Evolutionary conservation across 1,140 invertebrate genomes (phyloP).

Genomic region (Drosophila nigromelanica): DNA sequence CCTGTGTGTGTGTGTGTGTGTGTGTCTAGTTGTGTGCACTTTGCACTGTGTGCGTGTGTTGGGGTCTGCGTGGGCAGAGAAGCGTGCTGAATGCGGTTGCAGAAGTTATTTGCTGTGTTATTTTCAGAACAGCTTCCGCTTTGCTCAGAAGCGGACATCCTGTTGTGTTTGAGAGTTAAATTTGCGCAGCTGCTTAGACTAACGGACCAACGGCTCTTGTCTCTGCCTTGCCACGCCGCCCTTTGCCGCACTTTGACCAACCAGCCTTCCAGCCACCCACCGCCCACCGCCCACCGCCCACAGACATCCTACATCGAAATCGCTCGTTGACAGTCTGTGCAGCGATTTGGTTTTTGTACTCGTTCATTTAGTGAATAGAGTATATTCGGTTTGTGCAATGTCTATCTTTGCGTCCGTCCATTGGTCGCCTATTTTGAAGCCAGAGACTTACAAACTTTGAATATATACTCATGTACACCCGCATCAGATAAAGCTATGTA

Average conservation of each 20-base stretch:
- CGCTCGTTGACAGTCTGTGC: slow-evolving; percentile 27
- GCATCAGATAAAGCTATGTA: too few species aligned
- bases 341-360: slow-evolving; percentile 27
- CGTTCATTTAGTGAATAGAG: too few species aligned
- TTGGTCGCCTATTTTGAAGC: too few species aligned
- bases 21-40: slow-evolving; percentile 14
- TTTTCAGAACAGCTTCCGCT: slow-evolving; percentile 80
- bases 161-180: slow-evolving; percentile 56
- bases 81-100: slow-evolving; percentile 74
- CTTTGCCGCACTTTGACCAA: background rate
- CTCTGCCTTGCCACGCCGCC: background rate
- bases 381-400: too few species aligned
- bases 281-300: slow-evolving; percentile 22
- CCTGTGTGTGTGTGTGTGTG: background rate
- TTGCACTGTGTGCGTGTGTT: background rate
- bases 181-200: slow-evolving; percentile 71
- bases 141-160: slow-evolving; percentile 72
- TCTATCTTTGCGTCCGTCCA: too few species aligned
- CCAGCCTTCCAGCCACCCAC: slow-evolving; percentile 1
- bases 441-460: too few species aligned
- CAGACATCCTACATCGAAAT: background rate
- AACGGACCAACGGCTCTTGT: slow-evolving; percentile 19
- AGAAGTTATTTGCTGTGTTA: slow-evolving; percentile 82
- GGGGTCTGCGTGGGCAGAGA: slow-evolving; percentile 7
- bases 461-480: too few species aligned